phyloP scores from a whole-genome alignment of 2,888 invertebrate genomes.

The Harpalus rubripes region DNA sequence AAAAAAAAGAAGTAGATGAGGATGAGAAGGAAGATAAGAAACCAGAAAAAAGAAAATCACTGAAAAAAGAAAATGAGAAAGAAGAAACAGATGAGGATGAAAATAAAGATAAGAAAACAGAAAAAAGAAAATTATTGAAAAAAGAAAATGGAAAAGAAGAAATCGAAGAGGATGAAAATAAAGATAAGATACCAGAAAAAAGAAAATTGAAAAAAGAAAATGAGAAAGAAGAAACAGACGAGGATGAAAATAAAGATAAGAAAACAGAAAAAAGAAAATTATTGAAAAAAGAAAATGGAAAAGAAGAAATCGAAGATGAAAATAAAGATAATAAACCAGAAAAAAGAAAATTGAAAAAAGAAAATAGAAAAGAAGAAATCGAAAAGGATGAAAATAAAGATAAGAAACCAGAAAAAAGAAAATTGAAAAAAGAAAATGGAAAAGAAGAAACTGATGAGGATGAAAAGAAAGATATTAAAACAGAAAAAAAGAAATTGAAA shows the following conservation, averaged over 20 bases:
- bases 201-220: no score
- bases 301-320: constrained; percentile 67
- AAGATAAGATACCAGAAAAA: no score
- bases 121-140: constrained; percentile 50
- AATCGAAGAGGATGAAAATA: constrained; percentile 60
- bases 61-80: no score
- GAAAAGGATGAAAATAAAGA: constrained; percentile 60
- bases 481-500: constrained; percentile 49
- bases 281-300: constrained; percentile 65
- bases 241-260: constrained; percentile 59
- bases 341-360: constrained; percentile 23
- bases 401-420: constrained; percentile 43
- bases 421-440: constrained; percentile 59
- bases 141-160: constrained; percentile 68
- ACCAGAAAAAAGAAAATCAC: constrained; percentile 44
- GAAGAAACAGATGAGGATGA: no score
- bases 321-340: constrained; percentile 65
- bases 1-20: constrained; percentile 67
- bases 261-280: constrained; percentile 37
- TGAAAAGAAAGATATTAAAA: constrained; percentile 53
- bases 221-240: no score
- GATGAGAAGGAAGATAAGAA: constrained; percentile 58
- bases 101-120: constrained; percentile 48
- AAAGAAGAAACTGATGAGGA: no score
- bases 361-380: constrained; percentile 68